A percentile compares a stretch with the other conserved stretches of the same genome.
phyloP scores from a whole-genome alignment of 2,797 vertebrate genomes.

The Fistularia commersonii region DNA sequence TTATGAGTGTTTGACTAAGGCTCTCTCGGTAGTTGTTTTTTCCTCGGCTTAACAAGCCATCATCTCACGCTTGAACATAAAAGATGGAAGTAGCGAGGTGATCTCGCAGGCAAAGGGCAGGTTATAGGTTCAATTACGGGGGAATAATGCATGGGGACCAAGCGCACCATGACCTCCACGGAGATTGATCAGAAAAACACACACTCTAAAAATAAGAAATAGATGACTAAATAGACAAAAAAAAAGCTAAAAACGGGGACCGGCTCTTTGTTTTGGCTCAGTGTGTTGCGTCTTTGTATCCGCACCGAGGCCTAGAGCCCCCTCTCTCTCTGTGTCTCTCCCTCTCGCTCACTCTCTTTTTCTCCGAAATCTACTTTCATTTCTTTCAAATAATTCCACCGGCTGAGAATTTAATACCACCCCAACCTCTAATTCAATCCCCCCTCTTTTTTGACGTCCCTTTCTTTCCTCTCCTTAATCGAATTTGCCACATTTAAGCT shows the following conservation, averaged over 20 bases:
- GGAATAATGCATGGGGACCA: conserved; percentile 68
- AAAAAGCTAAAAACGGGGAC: background rate
- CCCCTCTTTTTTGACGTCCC: conserved; percentile 44
- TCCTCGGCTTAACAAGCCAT: conserved; percentile 63
- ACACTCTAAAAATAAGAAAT: conserved; percentile 13
- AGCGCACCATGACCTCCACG: conserved; percentile 55
- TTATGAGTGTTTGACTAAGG: conserved; percentile 54
- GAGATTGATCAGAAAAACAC: conserved; percentile 66
- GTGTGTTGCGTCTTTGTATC: too few relatives aligned
- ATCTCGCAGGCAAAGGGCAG: conserved; percentile 60
- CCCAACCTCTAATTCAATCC: conserved; percentile 67
- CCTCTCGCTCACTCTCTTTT: conserved; percentile 18
- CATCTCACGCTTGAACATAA: conserved; percentile 57
- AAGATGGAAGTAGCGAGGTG: conserved; percentile 44
- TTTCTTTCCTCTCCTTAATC: conserved; percentile 64
- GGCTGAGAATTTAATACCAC: conserved; percentile 52
- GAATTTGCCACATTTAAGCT: conserved; percentile 72
- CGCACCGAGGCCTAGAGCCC: conserved; percentile 27
- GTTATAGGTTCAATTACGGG: conserved; percentile 64
- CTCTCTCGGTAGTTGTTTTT: conserved; percentile 65
- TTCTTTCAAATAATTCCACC: conserved; percentile 40
- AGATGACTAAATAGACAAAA: background rate
- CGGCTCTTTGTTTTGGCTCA: conserved; percentile 55
- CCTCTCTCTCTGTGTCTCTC: too few relatives aligned
- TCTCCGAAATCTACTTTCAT: conserved; percentile 38